phyloP scores from a whole-genome alignment of 2,888 invertebrate genomes.

The Drosophila peninsularis region DNA sequence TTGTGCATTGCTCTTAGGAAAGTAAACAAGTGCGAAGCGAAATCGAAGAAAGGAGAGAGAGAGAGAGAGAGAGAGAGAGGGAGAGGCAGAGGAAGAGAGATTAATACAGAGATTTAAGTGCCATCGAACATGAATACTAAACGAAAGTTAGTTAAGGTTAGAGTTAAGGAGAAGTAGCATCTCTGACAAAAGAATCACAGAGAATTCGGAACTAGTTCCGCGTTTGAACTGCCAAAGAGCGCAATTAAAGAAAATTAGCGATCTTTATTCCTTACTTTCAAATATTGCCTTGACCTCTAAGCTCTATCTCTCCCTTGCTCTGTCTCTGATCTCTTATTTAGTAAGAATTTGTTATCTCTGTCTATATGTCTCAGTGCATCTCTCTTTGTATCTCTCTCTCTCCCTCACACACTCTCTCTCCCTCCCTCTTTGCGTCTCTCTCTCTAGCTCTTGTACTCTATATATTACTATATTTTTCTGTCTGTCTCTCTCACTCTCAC shows the following conservation, averaged over 20 bases:
- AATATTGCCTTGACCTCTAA: no score
- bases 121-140: background rate
- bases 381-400: background rate
- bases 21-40: conserved; percentile 32
- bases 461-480: no score
- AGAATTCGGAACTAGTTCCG: background rate
- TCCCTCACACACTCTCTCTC: background rate
- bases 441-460: background rate
- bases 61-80: background rate
- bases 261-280: background rate
- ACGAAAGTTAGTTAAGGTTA: background rate
- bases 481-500: background rate
- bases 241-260: no score
- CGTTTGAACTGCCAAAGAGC: background rate
- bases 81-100: background rate
- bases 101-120: background rate
- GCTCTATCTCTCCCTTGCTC: background rate
- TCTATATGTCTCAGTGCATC: background rate
- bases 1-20: conserved; percentile 7
- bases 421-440: no score
- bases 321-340: background rate
- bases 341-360: no score
- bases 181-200: no score
- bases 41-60: background rate
- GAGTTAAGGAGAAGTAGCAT: no score